phyloP scores from a whole-genome alignment of 2,797 vertebrate genomes.

The Erethizon dorsatum region DNA sequence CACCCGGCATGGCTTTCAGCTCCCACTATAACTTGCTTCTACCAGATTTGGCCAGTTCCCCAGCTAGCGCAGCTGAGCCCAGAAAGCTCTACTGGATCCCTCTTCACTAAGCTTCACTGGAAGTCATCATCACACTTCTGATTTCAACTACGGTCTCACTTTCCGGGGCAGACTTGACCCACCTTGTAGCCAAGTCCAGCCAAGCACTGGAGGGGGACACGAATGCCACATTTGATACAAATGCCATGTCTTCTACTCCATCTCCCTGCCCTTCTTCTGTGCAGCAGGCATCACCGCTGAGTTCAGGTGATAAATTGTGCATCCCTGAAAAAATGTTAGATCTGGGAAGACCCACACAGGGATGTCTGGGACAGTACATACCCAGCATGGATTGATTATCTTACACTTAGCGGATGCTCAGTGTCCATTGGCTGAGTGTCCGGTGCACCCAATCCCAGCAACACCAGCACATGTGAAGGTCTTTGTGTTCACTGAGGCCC shows the following conservation, averaged over 20 bases:
- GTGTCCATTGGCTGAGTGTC: rapidly evolving
- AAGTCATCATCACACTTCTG: background rate
- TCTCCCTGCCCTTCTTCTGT: background rate
- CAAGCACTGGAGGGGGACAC: background rate
- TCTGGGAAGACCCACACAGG: rapidly evolving
- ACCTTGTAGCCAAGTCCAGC: background rate
- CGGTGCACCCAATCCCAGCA: background rate
- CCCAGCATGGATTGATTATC: background rate
- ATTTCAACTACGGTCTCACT: background rate
- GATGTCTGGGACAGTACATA: background rate
- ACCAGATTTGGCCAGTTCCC: rapidly evolving
- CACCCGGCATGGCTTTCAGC: rapidly evolving
- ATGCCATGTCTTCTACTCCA: background rate
- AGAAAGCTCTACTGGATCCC: rapidly evolving
- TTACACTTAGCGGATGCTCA: rapidly evolving
- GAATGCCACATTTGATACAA: background rate
- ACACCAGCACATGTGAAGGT: rapidly evolving
- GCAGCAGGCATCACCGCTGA: rapidly evolving
- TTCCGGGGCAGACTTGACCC: no score
- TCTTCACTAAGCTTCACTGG: background rate
- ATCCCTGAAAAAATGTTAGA: rapidly evolving
- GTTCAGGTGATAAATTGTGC: background rate
- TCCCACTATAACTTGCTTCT: rapidly evolving
- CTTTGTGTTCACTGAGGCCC: background rate
- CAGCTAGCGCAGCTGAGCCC: background rate